Evolutionary conservation across 2,113 vertebrate species (phyloP).

Genomic region (Oenanthe melanoleuca): DNA sequence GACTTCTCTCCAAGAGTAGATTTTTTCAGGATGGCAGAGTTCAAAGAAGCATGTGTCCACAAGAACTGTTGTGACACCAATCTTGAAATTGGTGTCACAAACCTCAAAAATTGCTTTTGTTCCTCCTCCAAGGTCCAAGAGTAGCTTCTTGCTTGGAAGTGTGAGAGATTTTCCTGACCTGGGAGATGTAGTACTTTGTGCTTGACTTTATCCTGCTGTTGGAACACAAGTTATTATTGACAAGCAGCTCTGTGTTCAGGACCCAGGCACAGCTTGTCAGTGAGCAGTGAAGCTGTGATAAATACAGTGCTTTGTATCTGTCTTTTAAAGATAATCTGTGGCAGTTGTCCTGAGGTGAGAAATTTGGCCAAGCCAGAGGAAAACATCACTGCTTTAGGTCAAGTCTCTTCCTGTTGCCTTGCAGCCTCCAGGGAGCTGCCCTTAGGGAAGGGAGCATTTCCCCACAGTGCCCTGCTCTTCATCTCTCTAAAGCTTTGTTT

Average conservation of each 20-base stretch:
- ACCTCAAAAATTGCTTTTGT: neutral
- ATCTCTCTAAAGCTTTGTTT: neutral
- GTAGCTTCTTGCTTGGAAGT: neutral
- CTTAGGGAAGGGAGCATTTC: neutral
- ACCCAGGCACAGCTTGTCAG: neutral
- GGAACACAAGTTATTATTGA: neutral
- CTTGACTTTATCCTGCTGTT: slow-evolving; percentile 15
- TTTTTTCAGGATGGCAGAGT: neutral
- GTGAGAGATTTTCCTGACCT: neutral
- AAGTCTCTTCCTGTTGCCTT: neutral
- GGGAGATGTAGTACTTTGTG: neutral
- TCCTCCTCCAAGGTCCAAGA: neutral
- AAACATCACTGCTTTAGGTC: neutral
- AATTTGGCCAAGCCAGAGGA: neutral
- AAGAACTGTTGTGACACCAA: neutral
- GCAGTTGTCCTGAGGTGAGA: neutral
- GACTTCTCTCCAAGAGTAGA: neutral
- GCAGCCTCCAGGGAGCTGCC: neutral
- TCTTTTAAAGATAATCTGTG: neutral
- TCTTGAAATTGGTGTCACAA: neutral
- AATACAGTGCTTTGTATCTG: neutral
- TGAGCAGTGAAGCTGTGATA: neutral
- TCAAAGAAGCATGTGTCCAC: neutral
- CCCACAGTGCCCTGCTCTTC: neutral
- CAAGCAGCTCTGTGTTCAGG: neutral